These are phyloP conservation scores for Amyelois transitella DNA, from an alignment of 1,140 invertebrate species.

Conservation along the genomic window DNA sequence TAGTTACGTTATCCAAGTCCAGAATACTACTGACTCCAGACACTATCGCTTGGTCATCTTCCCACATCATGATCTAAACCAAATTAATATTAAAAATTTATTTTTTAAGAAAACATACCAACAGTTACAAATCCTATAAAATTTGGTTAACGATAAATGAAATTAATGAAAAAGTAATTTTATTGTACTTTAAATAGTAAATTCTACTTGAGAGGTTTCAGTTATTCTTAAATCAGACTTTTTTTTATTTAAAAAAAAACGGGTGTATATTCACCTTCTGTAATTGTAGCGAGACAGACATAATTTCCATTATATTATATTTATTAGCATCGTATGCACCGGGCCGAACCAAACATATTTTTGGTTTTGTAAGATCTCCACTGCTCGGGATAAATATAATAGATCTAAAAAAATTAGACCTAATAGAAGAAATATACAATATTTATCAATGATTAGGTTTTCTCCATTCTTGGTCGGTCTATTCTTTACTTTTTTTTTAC, in stretches of 20 bases:
- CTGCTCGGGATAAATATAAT: constrained; percentile 6
- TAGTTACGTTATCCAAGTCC: constrained; percentile 41
- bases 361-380: not conserved
- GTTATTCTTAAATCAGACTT: not conserved
- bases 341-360: constrained; percentile 4
- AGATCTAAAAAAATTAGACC: constrained; percentile 4
- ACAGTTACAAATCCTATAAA: too few species aligned
- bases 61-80: constrained; percentile 6
- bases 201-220: too few species aligned
- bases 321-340: constrained; percentile 12
- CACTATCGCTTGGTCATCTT: constrained; percentile 9
- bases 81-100: not conserved
- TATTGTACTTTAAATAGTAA: too few species aligned
- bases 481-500: too few species aligned
- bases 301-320: constrained; percentile 9
- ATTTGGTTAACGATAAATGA: too few species aligned
- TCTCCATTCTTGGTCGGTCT: too few species aligned
- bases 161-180: too few species aligned
- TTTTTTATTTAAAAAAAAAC: not conserved
- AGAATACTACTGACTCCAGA: constrained; percentile 13
- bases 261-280: constrained; percentile 5
- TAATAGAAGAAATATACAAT: too few species aligned
- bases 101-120: not conserved
- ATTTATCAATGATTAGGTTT: too few species aligned
- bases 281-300: constrained; percentile 5